phyloP scores from a whole-genome alignment of 1,140 invertebrate genomes.

The Drosophila prosaltans region DNA sequence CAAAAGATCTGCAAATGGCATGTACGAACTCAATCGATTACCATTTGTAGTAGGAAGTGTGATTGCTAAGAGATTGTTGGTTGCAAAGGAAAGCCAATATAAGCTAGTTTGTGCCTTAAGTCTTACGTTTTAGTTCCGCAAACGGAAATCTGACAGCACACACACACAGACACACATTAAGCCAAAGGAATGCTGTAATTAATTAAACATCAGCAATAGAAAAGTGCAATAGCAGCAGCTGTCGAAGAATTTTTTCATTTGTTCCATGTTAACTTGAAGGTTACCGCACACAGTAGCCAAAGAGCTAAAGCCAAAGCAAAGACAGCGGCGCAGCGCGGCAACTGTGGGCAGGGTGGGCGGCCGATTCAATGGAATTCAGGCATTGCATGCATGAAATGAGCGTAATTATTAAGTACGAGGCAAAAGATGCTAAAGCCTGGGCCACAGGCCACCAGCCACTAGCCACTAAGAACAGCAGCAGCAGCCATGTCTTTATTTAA shows the following conservation, averaged over 20 bases:
- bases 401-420: slow-evolving; percentile 78
- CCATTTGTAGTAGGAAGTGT: slow-evolving; percentile 64
- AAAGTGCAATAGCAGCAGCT: slow-evolving; percentile 61
- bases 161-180: slow-evolving; percentile 12
- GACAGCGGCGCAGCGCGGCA: slow-evolving; percentile 29
- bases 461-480: slow-evolving; percentile 3
- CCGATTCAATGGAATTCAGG: slow-evolving; percentile 75
- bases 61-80: slow-evolving; percentile 9
- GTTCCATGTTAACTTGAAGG: slow-evolving; percentile 74
- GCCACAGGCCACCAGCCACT: slow-evolving; percentile 37
- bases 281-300: slow-evolving; percentile 42
- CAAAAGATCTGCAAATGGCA: slow-evolving; percentile 77
- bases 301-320: neutral
- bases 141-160: slow-evolving; percentile 44
- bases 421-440: slow-evolving; percentile 49
- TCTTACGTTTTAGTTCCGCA: slow-evolving; percentile 68
- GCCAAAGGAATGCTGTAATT: slow-evolving; percentile 74
- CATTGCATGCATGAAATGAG: slow-evolving; percentile 81
- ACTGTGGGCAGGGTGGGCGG: slow-evolving; percentile 45
- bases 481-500: slow-evolving; percentile 73
- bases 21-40: slow-evolving; percentile 81
- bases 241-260: slow-evolving; percentile 76
- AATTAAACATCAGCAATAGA: slow-evolving; percentile 65
- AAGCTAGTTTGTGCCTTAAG: slow-evolving; percentile 70
- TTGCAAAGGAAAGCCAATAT: slow-evolving; percentile 23